These are phyloP conservation scores for Sisyra nigra DNA, from an alignment of 2,888 invertebrate species.

Conservation along the genomic window DNA sequence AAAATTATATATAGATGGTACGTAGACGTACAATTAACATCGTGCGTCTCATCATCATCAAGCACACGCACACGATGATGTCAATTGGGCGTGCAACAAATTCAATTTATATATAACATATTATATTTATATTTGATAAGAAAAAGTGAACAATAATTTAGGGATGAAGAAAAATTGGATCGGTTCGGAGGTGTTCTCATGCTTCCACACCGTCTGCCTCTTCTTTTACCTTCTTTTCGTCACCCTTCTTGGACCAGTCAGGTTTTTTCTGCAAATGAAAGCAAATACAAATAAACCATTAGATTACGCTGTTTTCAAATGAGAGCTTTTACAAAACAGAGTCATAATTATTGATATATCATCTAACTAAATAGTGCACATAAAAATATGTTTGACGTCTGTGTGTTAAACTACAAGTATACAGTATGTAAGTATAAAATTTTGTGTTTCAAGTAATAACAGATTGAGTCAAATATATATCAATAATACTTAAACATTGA, in stretches of 20 bases:
- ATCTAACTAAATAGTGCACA: not conserved
- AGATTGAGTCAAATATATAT: too few relatives aligned
- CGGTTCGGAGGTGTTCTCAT: conserved; percentile 35
- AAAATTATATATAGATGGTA: too few relatives aligned
- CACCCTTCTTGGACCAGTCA: conserved; percentile 89
- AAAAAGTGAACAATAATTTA: not conserved
- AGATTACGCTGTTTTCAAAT: too few relatives aligned
- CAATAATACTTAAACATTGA: too few relatives aligned
- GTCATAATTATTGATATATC: conserved; percentile 1
- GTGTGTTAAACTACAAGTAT: too few relatives aligned
- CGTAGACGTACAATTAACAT: too few relatives aligned
- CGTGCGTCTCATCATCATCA: too few relatives aligned
- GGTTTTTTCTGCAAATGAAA: conserved; percentile 69
- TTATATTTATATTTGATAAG: not conserved
- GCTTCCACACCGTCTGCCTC: conserved; percentile 71
- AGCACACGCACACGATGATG: too few relatives aligned
- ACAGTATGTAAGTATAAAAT: too few relatives aligned
- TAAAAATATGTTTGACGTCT: not conserved
- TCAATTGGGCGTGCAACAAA: too few relatives aligned
- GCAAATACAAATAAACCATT: too few relatives aligned
- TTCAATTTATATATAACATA: not conserved
- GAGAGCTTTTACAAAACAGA: conserved; percentile 9
- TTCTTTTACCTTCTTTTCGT: conserved; percentile 73
- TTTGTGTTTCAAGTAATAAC: too few relatives aligned
- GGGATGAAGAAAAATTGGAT: not conserved